These are phyloP conservation scores for Drosophila bifasciata DNA, from an alignment of 1,140 invertebrate genomes.

Conservation along the genomic window DNA sequence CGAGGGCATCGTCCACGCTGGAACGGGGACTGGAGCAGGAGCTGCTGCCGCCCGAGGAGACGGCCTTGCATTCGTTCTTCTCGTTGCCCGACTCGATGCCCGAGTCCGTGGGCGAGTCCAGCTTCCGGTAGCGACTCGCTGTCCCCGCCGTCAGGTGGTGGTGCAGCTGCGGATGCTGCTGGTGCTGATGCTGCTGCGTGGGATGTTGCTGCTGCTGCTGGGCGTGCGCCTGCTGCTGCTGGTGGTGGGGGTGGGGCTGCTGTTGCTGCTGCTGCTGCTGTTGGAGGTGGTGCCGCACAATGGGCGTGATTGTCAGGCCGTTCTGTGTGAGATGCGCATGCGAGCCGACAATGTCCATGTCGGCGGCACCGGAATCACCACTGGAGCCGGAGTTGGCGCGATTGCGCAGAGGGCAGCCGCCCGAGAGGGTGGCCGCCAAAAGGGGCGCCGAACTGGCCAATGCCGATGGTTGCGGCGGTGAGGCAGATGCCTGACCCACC, in stretches of 20 bases:
- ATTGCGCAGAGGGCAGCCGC: slow-evolving; percentile 87
- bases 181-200: slow-evolving; percentile 48
- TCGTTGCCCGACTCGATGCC: slow-evolving; percentile 97
- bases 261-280: slow-evolving; percentile 78
- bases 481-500: slow-evolving; percentile 72
- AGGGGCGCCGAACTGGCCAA: slow-evolving; percentile 87
- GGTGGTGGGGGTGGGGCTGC: slow-evolving; percentile 50
- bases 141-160: slow-evolving; percentile 72
- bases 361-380: slow-evolving; percentile 90
- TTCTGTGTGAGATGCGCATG: slow-evolving; percentile 88
- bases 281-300: slow-evolving; percentile 84
- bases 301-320: slow-evolving; percentile 88
- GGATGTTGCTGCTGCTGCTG: slow-evolving; percentile 63
- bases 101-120: slow-evolving; percentile 95
- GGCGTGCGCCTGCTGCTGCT: slow-evolving; percentile 52
- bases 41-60: slow-evolving; percentile 88
- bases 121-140: slow-evolving; percentile 88
- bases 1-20: slow-evolving; percentile 91
- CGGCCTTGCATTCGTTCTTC: slow-evolving; percentile 90
- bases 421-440: slow-evolving; percentile 90
- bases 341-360: slow-evolving; percentile 88
- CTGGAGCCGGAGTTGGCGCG: slow-evolving; percentile 91
- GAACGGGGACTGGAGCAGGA: slow-evolving; percentile 94
- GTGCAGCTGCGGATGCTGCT: slow-evolving; percentile 72
- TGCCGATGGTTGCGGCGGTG: slow-evolving; percentile 59